Percentiles rank a stretch among this genome's conserved stretches.
Conservation (phyloP, 2,113 vertebrate species). For the Aythya baeri region DNA sequence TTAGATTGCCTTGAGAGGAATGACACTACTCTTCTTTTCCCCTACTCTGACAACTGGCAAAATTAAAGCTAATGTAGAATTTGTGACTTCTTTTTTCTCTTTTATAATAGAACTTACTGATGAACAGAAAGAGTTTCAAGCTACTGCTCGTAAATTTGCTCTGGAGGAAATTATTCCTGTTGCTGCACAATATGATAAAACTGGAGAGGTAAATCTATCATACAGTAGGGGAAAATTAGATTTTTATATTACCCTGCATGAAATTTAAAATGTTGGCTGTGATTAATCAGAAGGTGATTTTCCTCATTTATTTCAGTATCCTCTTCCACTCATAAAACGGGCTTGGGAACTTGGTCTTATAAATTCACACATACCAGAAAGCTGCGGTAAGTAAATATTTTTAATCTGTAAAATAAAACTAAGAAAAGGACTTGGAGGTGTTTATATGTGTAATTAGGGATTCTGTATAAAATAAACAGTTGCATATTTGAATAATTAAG, state of each 20-base stretch:
- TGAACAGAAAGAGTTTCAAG: conserved; percentile 93
- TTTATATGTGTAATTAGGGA: neutral
- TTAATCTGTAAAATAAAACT: neutral
- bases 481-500: neutral
- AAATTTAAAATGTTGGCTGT: neutral
- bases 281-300: neutral
- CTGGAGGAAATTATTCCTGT: conserved; percentile 89
- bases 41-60: neutral
- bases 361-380: conserved; percentile 89
- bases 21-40: neutral
- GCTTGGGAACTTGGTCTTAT: conserved; percentile 94
- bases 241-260: neutral
- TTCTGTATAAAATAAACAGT: neutral
- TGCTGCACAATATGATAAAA: conserved; percentile 84
- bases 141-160: conserved; percentile 87
- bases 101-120: conserved; percentile 81
- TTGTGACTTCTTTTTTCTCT: neutral
- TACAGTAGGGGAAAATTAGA: neutral
- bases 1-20: neutral
- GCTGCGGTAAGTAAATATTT: conserved; percentile 79
- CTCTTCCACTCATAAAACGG: conserved; percentile 86
- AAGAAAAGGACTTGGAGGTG: neutral
- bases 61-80: neutral
- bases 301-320: conserved; percentile 80
- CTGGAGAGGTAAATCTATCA: conserved; percentile 83